Evolutionary conservation across 2,113 vertebrate species (phyloP).

Genomic region (Nestor notabilis): DNA sequence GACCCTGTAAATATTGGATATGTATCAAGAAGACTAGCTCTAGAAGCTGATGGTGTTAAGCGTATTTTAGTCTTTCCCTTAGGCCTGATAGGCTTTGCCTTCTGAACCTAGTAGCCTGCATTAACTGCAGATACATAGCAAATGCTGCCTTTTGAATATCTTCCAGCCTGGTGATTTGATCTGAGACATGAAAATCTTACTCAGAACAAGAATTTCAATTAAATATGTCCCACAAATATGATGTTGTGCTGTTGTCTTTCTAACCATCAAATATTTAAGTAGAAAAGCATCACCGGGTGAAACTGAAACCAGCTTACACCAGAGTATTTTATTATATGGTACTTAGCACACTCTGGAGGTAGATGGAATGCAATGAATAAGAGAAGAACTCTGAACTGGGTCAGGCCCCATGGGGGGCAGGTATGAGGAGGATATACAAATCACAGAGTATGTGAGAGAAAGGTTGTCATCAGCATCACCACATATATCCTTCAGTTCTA

Average conservation of each 20-base stretch:
- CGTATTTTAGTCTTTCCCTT: not conserved
- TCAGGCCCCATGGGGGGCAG: not conserved
- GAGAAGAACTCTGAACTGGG: not conserved
- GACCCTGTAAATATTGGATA: not conserved
- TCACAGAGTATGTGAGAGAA: not conserved
- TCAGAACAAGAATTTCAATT: not conserved
- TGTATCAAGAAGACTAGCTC: not conserved
- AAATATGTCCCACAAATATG: not conserved
- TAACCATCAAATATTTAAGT: not conserved
- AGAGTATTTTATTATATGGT: not conserved
- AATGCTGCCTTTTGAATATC: not conserved
- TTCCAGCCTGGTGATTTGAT: not conserved
- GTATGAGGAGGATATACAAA: not conserved
- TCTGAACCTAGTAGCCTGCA: not conserved
- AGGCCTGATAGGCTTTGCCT: not conserved
- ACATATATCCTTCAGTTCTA: not conserved
- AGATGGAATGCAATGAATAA: not conserved
- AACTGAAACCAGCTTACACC: not conserved
- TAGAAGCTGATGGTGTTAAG: not conserved
- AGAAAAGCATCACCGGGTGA: not conserved
- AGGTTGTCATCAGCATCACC: not conserved
- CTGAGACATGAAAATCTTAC: not conserved
- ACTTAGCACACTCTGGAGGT: not conserved
- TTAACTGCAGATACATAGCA: not conserved
- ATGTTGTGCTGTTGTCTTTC: not conserved